Base-by-base conservation (phyloP, 2,113 vertebrate species). In the Tretioscincus oriximinensis region DNA sequence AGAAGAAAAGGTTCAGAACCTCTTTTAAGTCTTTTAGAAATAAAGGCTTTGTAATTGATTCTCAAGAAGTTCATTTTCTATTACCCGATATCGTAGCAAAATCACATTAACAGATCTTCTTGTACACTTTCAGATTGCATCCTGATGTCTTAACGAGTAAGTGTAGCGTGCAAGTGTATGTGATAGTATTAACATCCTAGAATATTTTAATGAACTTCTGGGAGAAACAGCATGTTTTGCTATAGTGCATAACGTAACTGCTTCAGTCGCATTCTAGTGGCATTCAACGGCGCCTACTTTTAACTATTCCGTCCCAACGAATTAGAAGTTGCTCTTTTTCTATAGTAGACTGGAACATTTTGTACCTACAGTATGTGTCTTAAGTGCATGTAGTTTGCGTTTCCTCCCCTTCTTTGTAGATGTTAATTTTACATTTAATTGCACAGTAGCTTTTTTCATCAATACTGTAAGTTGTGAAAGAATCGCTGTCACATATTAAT, bases 111-210 rank as follows among this genome's bases (percentile, higher is more conserved):
- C n/a, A 9, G 29, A 69, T 81, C 29, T 64, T 66, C 74, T 92
- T 81, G 31, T 90, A 31, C 91, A 49, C 86, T 91, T 93, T 85
- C 85, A 91, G 91, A 74, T 81, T 47, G 63, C 71, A 68, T 69
- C 63, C 5, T 12, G 76, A 22, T 84, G 41, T 87, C 45, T 86
- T 63, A 26, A 24, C 77, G 74, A 84, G 90, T 92, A 84, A 90
- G 89, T 90, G 73, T 28, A 76, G 68, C 0, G 1, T 66, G 2
- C 70, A 24, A 85, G 63, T 35, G 6, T 85, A 11, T 2, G 0
- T 88, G 78, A 61, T 0, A 0, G 31, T n/a, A 5, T 63, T 11
- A 69, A 31, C 31, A 5, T 28, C 76, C 20, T 78, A 75, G 84
- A 60, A 58, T 0, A 20, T 2, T 0, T 54, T 81, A 54, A 16